Evolutionary conservation across 30 jellyfish, hydroid and myxozoan species (phyloP), one percentile per base, ranked within the genome.

Genomic region (Cassiopea xamachana): DNA sequence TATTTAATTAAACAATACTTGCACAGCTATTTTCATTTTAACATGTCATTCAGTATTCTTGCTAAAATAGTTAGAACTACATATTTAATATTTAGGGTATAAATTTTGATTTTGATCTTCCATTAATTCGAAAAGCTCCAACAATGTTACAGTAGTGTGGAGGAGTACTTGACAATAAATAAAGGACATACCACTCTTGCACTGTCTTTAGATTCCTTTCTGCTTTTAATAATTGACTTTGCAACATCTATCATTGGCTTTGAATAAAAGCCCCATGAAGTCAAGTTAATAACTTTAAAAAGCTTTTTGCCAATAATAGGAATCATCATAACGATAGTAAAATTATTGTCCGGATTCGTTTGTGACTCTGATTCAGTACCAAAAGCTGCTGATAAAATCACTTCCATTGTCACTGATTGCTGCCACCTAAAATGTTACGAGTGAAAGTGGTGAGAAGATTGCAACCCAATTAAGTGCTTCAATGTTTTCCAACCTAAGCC

Each of bases 361-460:
- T 88, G 95, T 44, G 84, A 80, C 45, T 79, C 96, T 7, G 96
- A 13, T 70, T 81, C 45, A 0, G 81, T 58, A 39, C 96, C 96
- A 47, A 80, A 89, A 45, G 92, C 92, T 2, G 96, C 48, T 12
- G 96, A 89, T 19, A 89, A 60, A 8, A 89, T 82, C 47, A 90
- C 90, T 12, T 82, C 93, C 85, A 90, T 46, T 46, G 93, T 90
- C 0, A 90, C 80, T 6, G 80, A 50, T 48, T 90, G 90, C 48
- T 68, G 90, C 80, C 87, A 82, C 51, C 97, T 90, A n/a, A 7
- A 17, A 64, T 0, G 39, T 27, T 27, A 27, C 69, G 69, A n/a
- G n/a, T n/a, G 0, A 27, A 27, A 27, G n/a, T n/a, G n/a, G n/a
- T n/a, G n/a, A n/a, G n/a, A n/a, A n/a, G n/a, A n/a, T n/a, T n/a